Conservation (phyloP, 1,140 invertebrate genomes). For the Penaeus vannamei region DNA sequence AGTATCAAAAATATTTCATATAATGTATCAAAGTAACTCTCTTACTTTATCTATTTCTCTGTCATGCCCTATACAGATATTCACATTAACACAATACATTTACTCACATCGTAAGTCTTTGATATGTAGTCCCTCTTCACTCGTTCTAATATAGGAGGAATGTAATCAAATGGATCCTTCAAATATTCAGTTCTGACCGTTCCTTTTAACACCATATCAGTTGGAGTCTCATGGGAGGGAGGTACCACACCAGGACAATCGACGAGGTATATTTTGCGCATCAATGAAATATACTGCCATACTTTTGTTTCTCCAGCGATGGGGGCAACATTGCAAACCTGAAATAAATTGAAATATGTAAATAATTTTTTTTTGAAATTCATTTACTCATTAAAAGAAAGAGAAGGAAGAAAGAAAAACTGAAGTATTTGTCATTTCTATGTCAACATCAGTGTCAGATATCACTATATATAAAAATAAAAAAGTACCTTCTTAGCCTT, state of each 20-base stretch:
- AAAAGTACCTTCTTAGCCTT: slow-evolving; percentile 66
- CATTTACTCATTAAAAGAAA: not conserved
- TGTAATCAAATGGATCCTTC: slow-evolving; percentile 95
- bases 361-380: too few relatives aligned
- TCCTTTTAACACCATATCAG: slow-evolving; percentile 89
- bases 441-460: not conserved
- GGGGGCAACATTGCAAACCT: slow-evolving; percentile 94
- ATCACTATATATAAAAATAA: not conserved
- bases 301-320: slow-evolving; percentile 99
- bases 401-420: not conserved
- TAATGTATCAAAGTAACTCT: too few relatives aligned
- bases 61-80: too few relatives aligned
- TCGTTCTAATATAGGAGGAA: slow-evolving; percentile 86
- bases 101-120: slow-evolving; percentile 91
- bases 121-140: slow-evolving; percentile 91
- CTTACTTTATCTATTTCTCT: too few relatives aligned
- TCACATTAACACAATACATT: not conserved
- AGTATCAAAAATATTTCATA: too few relatives aligned
- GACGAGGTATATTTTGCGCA: slow-evolving; percentile 97
- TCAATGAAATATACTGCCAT: slow-evolving; percentile 99
- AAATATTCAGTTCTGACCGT: slow-evolving; percentile 96
- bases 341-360: not conserved
- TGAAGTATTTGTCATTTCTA: too few relatives aligned
- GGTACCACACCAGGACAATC: slow-evolving; percentile 99
- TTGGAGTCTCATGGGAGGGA: slow-evolving; percentile 86